A percentile compares a stretch with the other conserved stretches of the same genome.
Conservation (phyloP, 2,113 vertebrate genomes). For the Oenanthe melanoleuca region DNA sequence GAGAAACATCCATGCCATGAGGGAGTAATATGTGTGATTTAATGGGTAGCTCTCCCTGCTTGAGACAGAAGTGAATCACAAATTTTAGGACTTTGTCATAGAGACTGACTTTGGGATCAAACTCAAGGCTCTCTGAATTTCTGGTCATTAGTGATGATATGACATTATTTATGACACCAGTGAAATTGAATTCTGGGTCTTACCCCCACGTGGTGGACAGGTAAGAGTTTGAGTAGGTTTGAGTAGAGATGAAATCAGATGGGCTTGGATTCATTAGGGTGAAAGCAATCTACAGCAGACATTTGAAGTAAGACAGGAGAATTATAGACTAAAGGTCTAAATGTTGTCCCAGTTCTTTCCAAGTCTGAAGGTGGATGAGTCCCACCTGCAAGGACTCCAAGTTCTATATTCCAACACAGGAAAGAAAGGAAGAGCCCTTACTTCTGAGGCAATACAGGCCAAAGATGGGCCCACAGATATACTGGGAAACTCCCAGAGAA, state of each 20-base stretch:
- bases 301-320: background rate
- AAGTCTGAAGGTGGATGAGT: background rate
- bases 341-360: background rate
- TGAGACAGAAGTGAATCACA: background rate
- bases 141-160: background rate
- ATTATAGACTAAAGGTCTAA: background rate
- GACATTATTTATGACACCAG: background rate
- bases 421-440: background rate
- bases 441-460: background rate
- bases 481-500: background rate
- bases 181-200: background rate
- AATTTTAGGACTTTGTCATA: background rate
- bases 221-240: background rate
- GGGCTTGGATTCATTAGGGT: background rate
- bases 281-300: background rate
- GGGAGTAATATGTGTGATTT: background rate
- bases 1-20: background rate
- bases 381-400: background rate
- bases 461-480: background rate
- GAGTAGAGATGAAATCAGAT: background rate
- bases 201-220: background rate
- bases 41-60: background rate
- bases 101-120: background rate
- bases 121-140: background rate
- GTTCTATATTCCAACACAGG: background rate